Conservation (phyloP, 1,140 invertebrate genomes). For the Trichonephila inaurata region DNA sequence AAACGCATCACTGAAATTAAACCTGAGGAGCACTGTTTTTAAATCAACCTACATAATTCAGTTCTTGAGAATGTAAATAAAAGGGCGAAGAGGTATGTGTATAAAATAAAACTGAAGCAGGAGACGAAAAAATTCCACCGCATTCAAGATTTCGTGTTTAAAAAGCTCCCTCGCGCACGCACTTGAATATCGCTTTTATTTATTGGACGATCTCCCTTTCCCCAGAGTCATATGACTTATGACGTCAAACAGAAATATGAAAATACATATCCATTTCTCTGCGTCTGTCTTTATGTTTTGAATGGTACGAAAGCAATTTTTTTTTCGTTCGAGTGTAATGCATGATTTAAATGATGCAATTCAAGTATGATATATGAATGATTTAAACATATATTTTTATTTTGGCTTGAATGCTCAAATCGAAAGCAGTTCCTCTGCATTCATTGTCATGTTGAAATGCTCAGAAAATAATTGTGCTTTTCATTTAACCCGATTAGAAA, state of each 20-base stretch:
- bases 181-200: slow-evolving; percentile 45
- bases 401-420: background rate
- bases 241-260: slow-evolving; percentile 45
- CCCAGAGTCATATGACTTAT: slow-evolving; percentile 35
- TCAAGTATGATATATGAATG: background rate
- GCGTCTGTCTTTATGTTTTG: background rate
- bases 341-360: background rate
- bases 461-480: background rate
- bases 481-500: background rate
- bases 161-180: slow-evolving; percentile 17
- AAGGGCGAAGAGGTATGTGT: background rate
- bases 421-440: too few relatives aligned
- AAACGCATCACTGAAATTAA: background rate
- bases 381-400: background rate
- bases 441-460: too few relatives aligned
- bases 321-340: background rate
- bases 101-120: background rate
- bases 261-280: slow-evolving; percentile 44
- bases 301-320: background rate
- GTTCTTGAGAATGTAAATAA: background rate
- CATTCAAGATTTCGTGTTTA: slow-evolving; percentile 20
- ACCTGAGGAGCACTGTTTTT: background rate
- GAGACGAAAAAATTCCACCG: slow-evolving; percentile 28
- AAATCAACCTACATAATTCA: slow-evolving; percentile 3
- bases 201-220: slow-evolving; percentile 25